Base-by-base conservation (phyloP, 1,140 invertebrate species). In the Leucophenga varia region DNA sequence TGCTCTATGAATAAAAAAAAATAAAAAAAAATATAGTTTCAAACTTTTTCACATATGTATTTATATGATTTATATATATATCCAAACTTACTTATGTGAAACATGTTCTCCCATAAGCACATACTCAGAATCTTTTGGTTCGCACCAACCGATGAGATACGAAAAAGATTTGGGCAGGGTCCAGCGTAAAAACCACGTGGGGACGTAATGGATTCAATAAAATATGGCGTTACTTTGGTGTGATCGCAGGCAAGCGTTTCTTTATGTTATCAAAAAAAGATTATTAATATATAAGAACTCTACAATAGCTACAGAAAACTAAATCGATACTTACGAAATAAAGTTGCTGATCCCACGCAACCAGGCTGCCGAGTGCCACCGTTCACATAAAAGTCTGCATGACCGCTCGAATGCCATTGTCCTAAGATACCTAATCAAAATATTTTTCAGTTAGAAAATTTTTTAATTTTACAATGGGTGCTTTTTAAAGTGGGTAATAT, bases 341-440 rank as follows among this genome's bases (percentile, higher is more conserved):
- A 78, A 2, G 86, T 89, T 40, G 86, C 79, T 32, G 67, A 72
- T 12, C 86, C 86, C 1, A 86, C 84, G 47, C 91, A 94, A 38
- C 90, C 91, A 2, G 91, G 91, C 59, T 94, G 91, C 57, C 87
- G 86, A 31, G 87, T 89, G 22, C 91, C 91, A 8, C 91, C 91
- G 67, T 94, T 93, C 18, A 92, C 87, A 75, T 93, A 93, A 75
- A 92, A 94, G 72, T 94, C 91, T 8, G 89, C 89, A 69, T 93
- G 90, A 0, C 90, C 91, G 57, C 85, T 90, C 1, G 88, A 87
- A 2, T 89, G 88, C 88, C 88, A 91, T 63, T 91, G 88, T 0
- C 88, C 88, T 13, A 91, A 77, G 39, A 91, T 88, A n/a, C n/a
- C n/a, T n/a, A n/a, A n/a, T n/a, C n/a, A n/a, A n/a, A n/a, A n/a